phyloP scores from a whole-genome alignment of 2,888 invertebrate species.

The Mythimna albipuncta region DNA sequence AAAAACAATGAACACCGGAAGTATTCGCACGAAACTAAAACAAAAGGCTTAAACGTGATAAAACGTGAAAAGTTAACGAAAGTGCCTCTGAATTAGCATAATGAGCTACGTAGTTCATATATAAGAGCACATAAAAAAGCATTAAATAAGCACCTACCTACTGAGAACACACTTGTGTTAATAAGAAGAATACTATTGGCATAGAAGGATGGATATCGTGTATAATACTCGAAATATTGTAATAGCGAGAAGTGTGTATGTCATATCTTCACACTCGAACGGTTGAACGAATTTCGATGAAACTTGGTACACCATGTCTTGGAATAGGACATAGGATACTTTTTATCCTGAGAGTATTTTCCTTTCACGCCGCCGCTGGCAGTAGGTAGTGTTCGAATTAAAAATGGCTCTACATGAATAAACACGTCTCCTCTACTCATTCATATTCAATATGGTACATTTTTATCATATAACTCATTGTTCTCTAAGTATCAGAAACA shows the following conservation, averaged over 20 bases:
- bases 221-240: slow-evolving; percentile 4
- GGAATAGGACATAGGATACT: no score
- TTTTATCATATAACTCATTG: slow-evolving; percentile 16
- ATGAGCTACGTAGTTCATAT: slow-evolving; percentile 20
- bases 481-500: slow-evolving; percentile 18
- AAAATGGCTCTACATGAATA: slow-evolving; percentile 8
- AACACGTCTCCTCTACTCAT: slow-evolving; percentile 8
- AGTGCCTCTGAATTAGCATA: slow-evolving; percentile 42
- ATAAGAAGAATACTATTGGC: slow-evolving; percentile 13
- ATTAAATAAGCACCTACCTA: slow-evolving; percentile 5
- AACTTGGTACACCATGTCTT: no score
- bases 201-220: slow-evolving; percentile 4
- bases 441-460: slow-evolving; percentile 29
- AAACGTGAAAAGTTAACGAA: slow-evolving; percentile 47
- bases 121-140: slow-evolving; percentile 13
- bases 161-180: slow-evolving; percentile 38
- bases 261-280: no score
- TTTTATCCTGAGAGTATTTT: no score
- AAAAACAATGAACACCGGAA: slow-evolving; percentile 38
- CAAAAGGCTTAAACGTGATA: slow-evolving; percentile 44
- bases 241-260: no score
- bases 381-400: neutral
- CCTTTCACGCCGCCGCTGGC: no score
- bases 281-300: no score
- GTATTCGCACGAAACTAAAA: slow-evolving; percentile 48